A percentile compares a stretch with the other conserved stretches of the same genome.
phyloP scores from a whole-genome alignment of 2,113 vertebrate species.

The Seriola aureovittata region DNA sequence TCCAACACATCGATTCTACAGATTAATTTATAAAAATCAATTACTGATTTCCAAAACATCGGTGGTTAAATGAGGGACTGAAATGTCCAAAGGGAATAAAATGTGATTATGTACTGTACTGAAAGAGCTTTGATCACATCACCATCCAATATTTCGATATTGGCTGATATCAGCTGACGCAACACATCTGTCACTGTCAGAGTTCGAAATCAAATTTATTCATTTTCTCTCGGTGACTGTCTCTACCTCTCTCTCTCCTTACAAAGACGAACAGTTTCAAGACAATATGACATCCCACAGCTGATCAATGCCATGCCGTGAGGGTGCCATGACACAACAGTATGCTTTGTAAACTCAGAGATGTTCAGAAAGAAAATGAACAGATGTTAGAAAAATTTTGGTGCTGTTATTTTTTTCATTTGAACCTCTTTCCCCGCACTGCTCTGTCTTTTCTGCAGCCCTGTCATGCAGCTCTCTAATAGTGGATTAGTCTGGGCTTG shows the following conservation, averaged over 20 bases:
- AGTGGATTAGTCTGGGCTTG: constrained; percentile 61
- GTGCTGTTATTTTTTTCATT: neutral
- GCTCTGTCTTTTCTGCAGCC: constrained; percentile 17
- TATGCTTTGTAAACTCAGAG: neutral
- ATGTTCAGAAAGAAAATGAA: neutral
- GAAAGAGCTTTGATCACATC: neutral
- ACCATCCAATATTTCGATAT: neutral
- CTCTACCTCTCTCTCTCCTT: neutral
- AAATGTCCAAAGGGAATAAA: neutral
- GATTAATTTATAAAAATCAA: neutral
- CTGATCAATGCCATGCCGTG: constrained; percentile 4
- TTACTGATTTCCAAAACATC: neutral
- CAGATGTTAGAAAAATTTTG: neutral
- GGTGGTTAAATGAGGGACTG: neutral
- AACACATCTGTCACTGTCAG: constrained; percentile 17
- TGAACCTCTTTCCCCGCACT: neutral
- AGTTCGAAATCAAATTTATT: neutral
- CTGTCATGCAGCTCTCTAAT: constrained; percentile 38
- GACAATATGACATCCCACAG: neutral
- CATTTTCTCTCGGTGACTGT: neutral
- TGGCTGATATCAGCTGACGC: neutral
- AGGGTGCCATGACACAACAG: neutral
- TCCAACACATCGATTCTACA: neutral
- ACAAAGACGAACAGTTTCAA: neutral
- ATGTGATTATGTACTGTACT: neutral